Conservation (phyloP, 2,113 vertebrate genomes). For the Petaurus breviceps region DNA sequence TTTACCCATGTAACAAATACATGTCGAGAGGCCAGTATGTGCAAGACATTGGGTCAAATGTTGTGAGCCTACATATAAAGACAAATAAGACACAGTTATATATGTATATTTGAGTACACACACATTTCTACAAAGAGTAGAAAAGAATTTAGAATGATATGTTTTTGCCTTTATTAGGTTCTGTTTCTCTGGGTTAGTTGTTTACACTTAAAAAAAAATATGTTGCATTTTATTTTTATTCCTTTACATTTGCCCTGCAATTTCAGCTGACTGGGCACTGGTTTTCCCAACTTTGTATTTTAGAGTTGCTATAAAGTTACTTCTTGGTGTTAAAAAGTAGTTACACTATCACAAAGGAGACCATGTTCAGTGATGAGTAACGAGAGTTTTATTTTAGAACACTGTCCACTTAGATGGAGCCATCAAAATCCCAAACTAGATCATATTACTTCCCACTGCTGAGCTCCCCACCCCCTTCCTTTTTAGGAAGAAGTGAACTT, state of each 20-base stretch:
- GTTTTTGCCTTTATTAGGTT: background rate
- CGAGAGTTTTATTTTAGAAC: conserved; percentile 44
- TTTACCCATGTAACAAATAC: too few relatives aligned
- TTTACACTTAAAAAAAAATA: background rate
- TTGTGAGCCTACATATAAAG: too few relatives aligned
- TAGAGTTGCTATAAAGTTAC: conserved; percentile 23
- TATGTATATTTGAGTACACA: background rate
- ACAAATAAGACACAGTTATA: too few relatives aligned
- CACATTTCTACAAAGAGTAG: background rate
- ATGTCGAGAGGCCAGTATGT: too few relatives aligned
- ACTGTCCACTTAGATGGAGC: background rate
- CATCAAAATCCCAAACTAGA: conserved; percentile 23
- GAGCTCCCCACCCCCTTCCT: background rate
- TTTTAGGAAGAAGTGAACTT: conserved; percentile 35
- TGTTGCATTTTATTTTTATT: background rate
- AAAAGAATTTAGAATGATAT: background rate
- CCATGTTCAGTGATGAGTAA: conserved; percentile 43
- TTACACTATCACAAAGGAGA: conserved; percentile 43
- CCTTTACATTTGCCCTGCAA: background rate
- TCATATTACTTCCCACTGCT: conserved; percentile 17
- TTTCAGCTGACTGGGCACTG: conserved; percentile 3
- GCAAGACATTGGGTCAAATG: too few relatives aligned
- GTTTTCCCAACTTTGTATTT: background rate
- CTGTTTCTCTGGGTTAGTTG: background rate
- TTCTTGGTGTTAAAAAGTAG: conserved; percentile 27